A percentile compares a stretch with the other conserved stretches of the same genome.
Evolutionary conservation across 2,888 invertebrate genomes (phyloP).

Genomic region (Drosophila meridionalis): DNA sequence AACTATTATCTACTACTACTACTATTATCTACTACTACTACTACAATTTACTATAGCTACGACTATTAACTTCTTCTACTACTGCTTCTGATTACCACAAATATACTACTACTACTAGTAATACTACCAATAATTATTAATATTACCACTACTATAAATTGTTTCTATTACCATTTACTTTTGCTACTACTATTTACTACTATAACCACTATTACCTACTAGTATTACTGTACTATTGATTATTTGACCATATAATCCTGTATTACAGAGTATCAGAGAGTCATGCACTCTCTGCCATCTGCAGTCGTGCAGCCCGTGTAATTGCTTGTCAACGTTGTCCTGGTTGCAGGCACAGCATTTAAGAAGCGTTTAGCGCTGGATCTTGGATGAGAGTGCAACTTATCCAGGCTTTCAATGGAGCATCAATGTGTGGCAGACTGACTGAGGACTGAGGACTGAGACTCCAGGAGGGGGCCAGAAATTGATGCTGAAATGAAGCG

Average conservation of each 20-base stretch:
- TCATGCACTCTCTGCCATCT: not conserved
- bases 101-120: not conserved
- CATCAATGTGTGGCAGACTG: slow-evolving; percentile 8
- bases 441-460: not conserved
- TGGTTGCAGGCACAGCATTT: slow-evolving; percentile 30
- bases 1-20: not conserved
- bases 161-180: not conserved
- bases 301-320: not conserved
- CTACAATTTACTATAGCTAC: not conserved
- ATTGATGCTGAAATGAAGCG: slow-evolving; percentile 71
- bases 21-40: not conserved
- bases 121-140: not conserved
- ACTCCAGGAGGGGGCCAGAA: not conserved
- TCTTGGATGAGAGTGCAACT: slow-evolving; percentile 60
- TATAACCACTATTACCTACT: not conserved
- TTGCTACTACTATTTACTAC: not conserved
- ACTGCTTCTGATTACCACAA: not conserved
- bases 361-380: slow-evolving; percentile 45
- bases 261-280: not conserved
- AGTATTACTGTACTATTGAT: not conserved
- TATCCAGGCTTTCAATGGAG: slow-evolving; percentile 56
- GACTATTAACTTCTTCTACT: not conserved
- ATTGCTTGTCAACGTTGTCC: slow-evolving; percentile 11
- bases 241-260: not conserved
- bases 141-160: no score